Base-by-base conservation (phyloP, 2,797 vertebrate species). In the Enoplosus armatus region DNA sequence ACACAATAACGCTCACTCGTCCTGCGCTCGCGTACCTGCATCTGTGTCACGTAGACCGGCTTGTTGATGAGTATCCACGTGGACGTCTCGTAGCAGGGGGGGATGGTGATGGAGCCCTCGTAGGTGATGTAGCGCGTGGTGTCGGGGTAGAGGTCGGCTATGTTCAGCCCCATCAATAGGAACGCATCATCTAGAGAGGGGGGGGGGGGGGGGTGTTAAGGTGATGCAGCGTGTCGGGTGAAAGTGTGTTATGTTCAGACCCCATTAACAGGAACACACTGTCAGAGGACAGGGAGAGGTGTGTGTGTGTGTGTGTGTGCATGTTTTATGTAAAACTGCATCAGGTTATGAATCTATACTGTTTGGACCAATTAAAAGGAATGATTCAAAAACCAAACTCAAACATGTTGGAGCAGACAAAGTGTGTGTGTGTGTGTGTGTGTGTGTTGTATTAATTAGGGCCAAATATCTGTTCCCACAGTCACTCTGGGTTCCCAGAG, bases 41-140 rank as follows among this genome's bases (percentile, higher is more conserved):
- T 98, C 92, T 97, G 96, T 26, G 98, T 98, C 92, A 99, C 96
- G 66, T 99, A 99, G 89, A 99, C 93, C 2, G 98, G 98, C 87
- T 99, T 99, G 94, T 99, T 99, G 97, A 99, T 97, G 93, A 99
- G 96, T 84, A 99, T 98, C 98, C 98, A 99, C 60, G 96, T 98
- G 83, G 97, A 96, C 6, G 98, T 99, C 95, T 99, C 98, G 51
- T 97, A 97, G 92, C 98, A 99, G 79, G 98, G 97, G 6, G 98
- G 98, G 79, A 97, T 95, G 35, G 98, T 99, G 95, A 99, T 97
- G 2, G 98, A 99, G 84, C 98, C 98, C 90, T 99, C 98, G 0
- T 99, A 99, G 0, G 98, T 99, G 92, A 99, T 98, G 94, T 97
- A 99, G 77, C 97, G 97, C 53, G 96, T 96, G 9, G 98, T 99